These are phyloP conservation scores for Matsumurasca onukii DNA, from an alignment of 1,140 invertebrate species.

Conservation along the genomic window DNA sequence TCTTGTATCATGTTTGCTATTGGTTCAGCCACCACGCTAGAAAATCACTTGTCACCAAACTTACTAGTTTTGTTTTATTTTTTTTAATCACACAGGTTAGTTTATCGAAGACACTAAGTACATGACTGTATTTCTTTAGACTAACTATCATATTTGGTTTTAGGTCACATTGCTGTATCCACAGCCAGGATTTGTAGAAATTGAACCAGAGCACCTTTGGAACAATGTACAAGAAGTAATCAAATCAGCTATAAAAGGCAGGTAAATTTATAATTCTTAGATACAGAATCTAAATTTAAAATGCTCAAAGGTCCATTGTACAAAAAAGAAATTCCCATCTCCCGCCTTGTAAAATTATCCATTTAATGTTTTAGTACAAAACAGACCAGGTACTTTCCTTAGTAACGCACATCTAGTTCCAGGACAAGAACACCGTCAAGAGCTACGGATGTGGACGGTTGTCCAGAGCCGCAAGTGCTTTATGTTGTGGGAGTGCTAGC, in stretches of 20 bases:
- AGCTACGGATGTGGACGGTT: not conserved
- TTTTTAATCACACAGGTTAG: too few relatives aligned
- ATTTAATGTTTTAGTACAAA: not conserved
- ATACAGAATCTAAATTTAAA: not conserved
- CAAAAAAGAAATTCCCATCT: not conserved
- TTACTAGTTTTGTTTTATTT: too few relatives aligned
- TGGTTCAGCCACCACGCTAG: too few relatives aligned
- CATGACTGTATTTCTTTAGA: too few relatives aligned
- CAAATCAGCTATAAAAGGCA: conserved; percentile 63
- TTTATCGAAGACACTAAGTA: too few relatives aligned
- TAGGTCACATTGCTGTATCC: conserved; percentile 60
- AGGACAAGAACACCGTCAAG: not conserved
- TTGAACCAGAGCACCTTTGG: conserved; percentile 85
- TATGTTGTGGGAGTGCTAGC: not conserved
- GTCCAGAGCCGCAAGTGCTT: not conserved
- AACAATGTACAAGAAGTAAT: conserved; percentile 67
- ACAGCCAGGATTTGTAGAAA: conserved; percentile 77
- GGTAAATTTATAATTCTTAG: not conserved
- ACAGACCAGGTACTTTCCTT: not conserved
- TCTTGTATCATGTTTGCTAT: too few relatives aligned
- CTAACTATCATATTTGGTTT: too few relatives aligned
- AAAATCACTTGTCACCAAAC: too few relatives aligned
- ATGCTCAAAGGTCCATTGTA: not conserved
- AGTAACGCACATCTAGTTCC: not conserved
- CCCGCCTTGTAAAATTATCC: not conserved